Base-by-base conservation (phyloP, 2,797 vertebrate species). In the Mormyrus hasselquistii region DNA sequence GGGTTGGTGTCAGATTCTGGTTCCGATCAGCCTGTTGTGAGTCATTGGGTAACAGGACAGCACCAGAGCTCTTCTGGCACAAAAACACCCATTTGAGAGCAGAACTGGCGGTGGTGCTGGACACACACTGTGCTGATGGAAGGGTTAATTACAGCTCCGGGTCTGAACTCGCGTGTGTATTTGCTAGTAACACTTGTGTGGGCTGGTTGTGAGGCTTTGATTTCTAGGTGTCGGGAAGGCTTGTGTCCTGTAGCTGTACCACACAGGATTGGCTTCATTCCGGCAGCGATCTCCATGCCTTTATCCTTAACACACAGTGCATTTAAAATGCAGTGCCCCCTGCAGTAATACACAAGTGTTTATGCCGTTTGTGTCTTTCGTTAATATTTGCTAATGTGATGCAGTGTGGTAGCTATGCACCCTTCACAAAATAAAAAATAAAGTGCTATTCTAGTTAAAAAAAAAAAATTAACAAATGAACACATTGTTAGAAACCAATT, bases 131-230 rank as follows among this genome's bases (percentile, higher is more conserved):
- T 16, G 49, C 47, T 52, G 82, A 85, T n/a, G 82, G 82, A 85
- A 85, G 82, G 47, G 47, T 85, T 85, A 85, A 85, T 85, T 85
- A 85, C 82, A 85, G n/a, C 49, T 50, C n/a, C 6, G 19, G 10
- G n/a, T 85, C n/a, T 52, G 82, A 52, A 85, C n/a, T 25, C 7
- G 4, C 2, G 8, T 6, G 50, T 52, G 49, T 52, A 9, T 49
- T 85, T 85, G 82, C 44, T 85, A 52, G 47, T 12, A 52, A 52
- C n/a, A 52, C 41, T 82, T 85, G 47, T 52, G 49, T 52, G 82
- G 82, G 82, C 12, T 52, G 82, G 22, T 85, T 12, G 19, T 47
- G 19, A 47, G 38, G 41, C 44, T 22, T 52, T 52, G 82, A 50
- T 52, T 85, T 25, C 49, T 50, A 25, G 82, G 22, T 79, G 73